These are phyloP conservation scores for Cerastoderma edule DNA, from an alignment of 2,888 invertebrate genomes.

Conservation along the genomic window DNA sequence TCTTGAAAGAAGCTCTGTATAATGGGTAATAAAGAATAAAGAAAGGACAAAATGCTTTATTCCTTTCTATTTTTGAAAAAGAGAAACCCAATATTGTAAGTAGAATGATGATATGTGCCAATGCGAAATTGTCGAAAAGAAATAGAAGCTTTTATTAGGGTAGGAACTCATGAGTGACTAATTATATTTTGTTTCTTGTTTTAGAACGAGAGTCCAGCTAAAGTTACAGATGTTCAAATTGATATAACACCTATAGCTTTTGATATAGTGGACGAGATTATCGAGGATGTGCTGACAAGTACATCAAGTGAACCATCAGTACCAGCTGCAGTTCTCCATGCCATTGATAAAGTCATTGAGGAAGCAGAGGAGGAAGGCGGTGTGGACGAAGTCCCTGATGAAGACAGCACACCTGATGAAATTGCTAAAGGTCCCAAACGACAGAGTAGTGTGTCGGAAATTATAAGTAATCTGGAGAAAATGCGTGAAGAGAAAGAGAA, in stretches of 20 bases:
- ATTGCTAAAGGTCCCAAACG: constrained; percentile 28
- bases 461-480: constrained; percentile 54
- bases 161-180: too few relatives aligned
- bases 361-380: constrained; percentile 43
- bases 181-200: too few relatives aligned
- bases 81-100: too few relatives aligned
- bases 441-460: constrained; percentile 56
- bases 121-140: too few relatives aligned
- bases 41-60: too few relatives aligned
- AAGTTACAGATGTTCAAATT: constrained; percentile 59
- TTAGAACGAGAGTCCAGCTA: constrained; percentile 61
- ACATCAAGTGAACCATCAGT: constrained; percentile 80
- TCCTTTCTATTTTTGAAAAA: too few relatives aligned
- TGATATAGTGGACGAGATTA: constrained; percentile 78
- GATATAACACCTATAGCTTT: constrained; percentile 57
- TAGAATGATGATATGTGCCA: too few relatives aligned
- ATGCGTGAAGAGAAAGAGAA: constrained; percentile 43
- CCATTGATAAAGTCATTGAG: constrained; percentile 77
- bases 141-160: too few relatives aligned
- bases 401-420: constrained; percentile 8
- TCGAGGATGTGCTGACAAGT: constrained; percentile 82
- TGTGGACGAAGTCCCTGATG: constrained; percentile 1
- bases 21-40: too few relatives aligned
- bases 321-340: constrained; percentile 81
- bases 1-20: too few relatives aligned